Base-by-base conservation (phyloP, 2,797 vertebrate genomes). In the Cheirogaleus major region DNA sequence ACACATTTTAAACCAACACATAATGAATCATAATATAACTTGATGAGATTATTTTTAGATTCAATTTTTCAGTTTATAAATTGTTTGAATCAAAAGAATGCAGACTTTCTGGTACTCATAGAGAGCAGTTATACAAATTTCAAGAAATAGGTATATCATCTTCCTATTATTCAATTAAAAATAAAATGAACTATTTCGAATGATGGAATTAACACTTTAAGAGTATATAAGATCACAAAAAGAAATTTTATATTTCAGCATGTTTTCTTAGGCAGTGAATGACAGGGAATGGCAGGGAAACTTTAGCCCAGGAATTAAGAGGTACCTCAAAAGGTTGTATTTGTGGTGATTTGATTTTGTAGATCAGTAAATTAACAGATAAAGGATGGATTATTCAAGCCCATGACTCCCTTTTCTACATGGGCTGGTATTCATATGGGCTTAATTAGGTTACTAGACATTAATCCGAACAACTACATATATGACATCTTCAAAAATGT, bases 21-120 rank as follows among this genome's bases (percentile, higher is more conserved):
- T 32, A 52, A 72, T 52, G 11, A 87, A 7, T 78, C 84, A 59
- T 50, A 92, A 61, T 88, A 59, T 45, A 92, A 61, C 13, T 69
- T 92, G 12, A 69, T 88, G 57, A 57, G 23, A 72, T 67, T 76
- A 63, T 67, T 86, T 84, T 89, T 52, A 94, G 91, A 88, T 87
- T 91, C 84, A 85, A 50, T 55, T 70, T n/a, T 95, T 93, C 7
- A 93, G 1, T 25, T 14, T 78, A 3, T 10, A 86, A 90, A 32
- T 80, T 32, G 13, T 93, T 63, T 87, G 1, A 6, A 3, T 72
- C 5, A 52, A 63, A 82, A 59, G 15, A 63, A 73, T 95, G 8
- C 0, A 57, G n/a, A 23, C 48, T 80, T 93, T 67, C 35, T 43
- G 25, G 15, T 52, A 80, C 43, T 70, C 14, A 27, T n/a, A 76